A percentile compares a stretch with the other conserved stretches of the same genome.
Evolutionary conservation across 2,888 invertebrate genomes (phyloP).

Genomic region (Stenodema calcarata): DNA sequence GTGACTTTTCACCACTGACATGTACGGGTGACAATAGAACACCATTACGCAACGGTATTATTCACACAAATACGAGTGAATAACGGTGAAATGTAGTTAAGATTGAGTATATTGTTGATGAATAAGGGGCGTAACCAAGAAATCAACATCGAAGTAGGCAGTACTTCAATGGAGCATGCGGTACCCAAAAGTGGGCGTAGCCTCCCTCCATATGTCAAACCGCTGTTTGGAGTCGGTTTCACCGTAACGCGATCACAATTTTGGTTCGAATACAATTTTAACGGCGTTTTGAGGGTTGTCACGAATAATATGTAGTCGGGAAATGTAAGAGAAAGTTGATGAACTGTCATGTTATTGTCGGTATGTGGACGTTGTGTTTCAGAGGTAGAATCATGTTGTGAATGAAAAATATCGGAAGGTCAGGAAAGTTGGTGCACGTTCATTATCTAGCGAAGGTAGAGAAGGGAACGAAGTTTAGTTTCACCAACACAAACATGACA

Average conservation of each 20-base stretch:
- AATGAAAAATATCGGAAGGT: too few relatives aligned
- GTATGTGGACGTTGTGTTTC: neutral
- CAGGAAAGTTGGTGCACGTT: too few relatives aligned
- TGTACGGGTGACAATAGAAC: neutral
- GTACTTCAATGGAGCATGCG: neutral
- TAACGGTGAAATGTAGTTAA: neutral
- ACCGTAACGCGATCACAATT: neutral
- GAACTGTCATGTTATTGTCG: too few relatives aligned
- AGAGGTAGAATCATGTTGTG: too few relatives aligned
- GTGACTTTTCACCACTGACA: too few relatives aligned
- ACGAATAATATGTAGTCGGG: neutral
- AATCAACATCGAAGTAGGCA: neutral
- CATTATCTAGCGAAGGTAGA: neutral
- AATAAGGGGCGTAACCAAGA: neutral
- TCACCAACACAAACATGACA: neutral
- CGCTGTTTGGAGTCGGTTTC: neutral
- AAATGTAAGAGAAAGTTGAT: neutral
- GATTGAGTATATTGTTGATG: neutral
- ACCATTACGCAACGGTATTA: neutral
- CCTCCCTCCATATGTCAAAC: constrained; percentile 27
- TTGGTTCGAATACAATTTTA: neutral
- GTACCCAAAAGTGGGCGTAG: constrained; percentile 34
- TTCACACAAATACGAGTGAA: neutral
- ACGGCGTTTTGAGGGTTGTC: neutral
- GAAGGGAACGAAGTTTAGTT: neutral